phyloP scores from a whole-genome alignment of 2,888 invertebrate genomes.

The Meteorus colon region DNA sequence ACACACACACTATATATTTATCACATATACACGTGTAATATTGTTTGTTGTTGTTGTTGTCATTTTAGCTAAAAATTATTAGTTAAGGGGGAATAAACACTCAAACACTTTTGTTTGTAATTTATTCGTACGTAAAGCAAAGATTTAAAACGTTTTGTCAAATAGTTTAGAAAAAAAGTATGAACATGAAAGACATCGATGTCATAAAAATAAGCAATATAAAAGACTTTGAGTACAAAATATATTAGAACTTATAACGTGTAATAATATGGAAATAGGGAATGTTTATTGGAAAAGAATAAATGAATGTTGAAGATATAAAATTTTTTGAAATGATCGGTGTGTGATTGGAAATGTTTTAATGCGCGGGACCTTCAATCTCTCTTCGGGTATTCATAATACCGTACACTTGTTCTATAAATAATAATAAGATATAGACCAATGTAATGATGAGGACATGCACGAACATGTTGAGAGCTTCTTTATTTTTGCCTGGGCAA shows the following conservation, averaged over 20 bases:
- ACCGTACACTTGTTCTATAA: constrained; percentile 22
- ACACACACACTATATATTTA: background rate
- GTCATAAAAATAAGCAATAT: constrained; percentile 59
- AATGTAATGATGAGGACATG: background rate
- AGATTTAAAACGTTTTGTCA: background rate
- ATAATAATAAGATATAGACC: constrained; percentile 30
- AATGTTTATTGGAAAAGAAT: constrained; percentile 13
- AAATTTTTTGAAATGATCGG: too few relatives aligned
- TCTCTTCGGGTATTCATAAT: too few relatives aligned
- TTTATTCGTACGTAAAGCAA: background rate
- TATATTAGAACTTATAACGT: background rate
- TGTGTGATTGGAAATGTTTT: constrained; percentile 32
- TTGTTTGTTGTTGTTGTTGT: constrained; percentile 8
- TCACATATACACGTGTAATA: background rate
- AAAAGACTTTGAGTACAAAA: background rate
- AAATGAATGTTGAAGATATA: background rate
- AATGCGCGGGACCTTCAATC: constrained; percentile 37
- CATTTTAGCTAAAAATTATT: background rate
- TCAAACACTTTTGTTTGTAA: background rate
- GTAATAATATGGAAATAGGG: background rate
- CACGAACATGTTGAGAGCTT: background rate
- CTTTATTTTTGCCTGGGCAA: constrained; percentile 46
- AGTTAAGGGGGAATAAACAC: background rate
- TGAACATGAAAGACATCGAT: constrained; percentile 18
- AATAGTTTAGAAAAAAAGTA: constrained; percentile 44